Evolutionary conservation across 2,888 invertebrate genomes (phyloP).

Genomic region (Lingula anatina): DNA sequence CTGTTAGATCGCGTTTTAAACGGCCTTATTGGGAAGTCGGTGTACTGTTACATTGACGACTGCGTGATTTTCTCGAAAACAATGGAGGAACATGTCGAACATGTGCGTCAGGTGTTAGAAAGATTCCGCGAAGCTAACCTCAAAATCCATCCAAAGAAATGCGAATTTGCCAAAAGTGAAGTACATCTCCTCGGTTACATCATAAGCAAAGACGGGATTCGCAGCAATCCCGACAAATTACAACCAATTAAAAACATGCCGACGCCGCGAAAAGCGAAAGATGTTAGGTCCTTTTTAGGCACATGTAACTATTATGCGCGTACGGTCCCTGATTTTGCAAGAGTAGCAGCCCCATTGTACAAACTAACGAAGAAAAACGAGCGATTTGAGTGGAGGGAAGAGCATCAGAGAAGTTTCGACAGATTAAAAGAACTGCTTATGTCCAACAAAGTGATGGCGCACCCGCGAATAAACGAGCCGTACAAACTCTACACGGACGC

Average conservation of each 20-base stretch:
- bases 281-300: neutral
- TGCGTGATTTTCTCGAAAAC: neutral
- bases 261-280: neutral
- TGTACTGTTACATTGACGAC: neutral
- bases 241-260: neutral
- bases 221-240: neutral
- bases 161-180: neutral
- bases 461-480: neutral
- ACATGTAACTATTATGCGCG: neutral
- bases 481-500: constrained; percentile 2
- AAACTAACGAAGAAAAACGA: constrained; percentile 2
- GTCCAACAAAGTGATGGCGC: constrained; percentile 5
- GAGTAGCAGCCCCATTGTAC: neutral
- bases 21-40: neutral
- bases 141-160: constrained; percentile 2
- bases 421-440: neutral
- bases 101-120: neutral
- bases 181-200: neutral
- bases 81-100: neutral
- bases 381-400: constrained; percentile 7
- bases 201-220: neutral
- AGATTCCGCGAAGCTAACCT: neutral
- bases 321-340: neutral
- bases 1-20: neutral
- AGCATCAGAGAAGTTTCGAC: constrained; percentile 2